phyloP scores from a whole-genome alignment of 2,797 vertebrate genomes.

The Rhadinocentrus ornatus region DNA sequence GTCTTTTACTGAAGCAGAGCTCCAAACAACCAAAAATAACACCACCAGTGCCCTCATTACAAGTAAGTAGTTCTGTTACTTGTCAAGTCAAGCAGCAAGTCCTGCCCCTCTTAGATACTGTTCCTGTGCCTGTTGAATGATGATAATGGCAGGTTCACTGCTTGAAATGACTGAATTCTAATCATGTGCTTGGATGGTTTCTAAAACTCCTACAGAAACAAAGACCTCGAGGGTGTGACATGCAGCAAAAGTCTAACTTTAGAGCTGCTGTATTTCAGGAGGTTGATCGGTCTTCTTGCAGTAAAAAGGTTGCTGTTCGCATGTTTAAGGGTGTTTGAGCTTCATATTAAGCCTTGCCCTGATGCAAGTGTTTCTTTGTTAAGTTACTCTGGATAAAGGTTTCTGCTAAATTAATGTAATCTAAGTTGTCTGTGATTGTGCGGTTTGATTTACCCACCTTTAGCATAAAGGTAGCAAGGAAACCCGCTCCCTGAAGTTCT shows the following conservation, averaged over 20 bases:
- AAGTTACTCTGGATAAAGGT: neutral
- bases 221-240: neutral
- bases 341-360: too few species aligned
- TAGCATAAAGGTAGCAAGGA: neutral
- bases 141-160: neutral
- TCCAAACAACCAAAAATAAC: conserved; percentile 78
- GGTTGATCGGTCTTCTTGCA: too few species aligned
- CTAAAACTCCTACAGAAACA: neutral
- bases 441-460: neutral
- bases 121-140: neutral
- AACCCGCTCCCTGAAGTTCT: neutral
- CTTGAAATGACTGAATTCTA: neutral
- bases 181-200: neutral
- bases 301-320: too few species aligned
- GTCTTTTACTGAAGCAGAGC: conserved; percentile 58
- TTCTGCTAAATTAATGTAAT: neutral
- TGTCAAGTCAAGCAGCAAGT: neutral
- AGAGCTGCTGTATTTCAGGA: neutral
- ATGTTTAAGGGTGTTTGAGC: too few species aligned
- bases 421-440: neutral
- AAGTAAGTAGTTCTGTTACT: conserved; percentile 73
- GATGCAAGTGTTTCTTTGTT: too few species aligned
- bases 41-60: conserved; percentile 83
- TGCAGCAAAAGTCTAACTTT: neutral
- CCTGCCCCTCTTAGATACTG: neutral